phyloP scores from a whole-genome alignment of 1,140 invertebrate species.

The Reticulitermes speratus region DNA sequence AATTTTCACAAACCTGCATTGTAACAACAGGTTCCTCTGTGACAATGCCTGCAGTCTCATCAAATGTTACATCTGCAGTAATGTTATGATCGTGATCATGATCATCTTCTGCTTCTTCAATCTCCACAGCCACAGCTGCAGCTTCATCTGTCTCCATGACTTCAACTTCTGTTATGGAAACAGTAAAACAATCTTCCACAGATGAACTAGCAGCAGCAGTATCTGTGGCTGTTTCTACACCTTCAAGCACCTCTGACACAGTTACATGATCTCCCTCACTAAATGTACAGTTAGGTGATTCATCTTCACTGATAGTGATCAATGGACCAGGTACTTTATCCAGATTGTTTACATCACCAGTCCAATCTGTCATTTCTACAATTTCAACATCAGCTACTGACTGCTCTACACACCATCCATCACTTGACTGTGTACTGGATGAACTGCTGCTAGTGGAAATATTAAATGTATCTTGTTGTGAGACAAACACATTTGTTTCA shows the following conservation, averaged over 20 bases:
- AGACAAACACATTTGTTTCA: neutral
- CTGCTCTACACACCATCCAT: neutral
- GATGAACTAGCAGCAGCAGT: neutral
- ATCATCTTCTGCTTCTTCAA: neutral
- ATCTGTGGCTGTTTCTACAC: neutral
- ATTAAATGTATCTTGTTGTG: neutral
- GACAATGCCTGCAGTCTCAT: neutral
- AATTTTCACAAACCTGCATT: neutral
- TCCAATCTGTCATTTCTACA: constrained; percentile 20
- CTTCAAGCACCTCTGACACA: neutral
- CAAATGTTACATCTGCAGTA: neutral
- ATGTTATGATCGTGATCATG: neutral
- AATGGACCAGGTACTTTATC: constrained; percentile 12
- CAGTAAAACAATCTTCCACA: neutral
- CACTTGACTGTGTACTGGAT: neutral
- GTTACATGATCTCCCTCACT: neutral
- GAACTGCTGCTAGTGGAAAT: constrained; percentile 1
- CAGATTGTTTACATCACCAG: neutral
- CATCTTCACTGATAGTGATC: neutral
- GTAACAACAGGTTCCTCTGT: neutral
- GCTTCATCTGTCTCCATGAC: neutral
- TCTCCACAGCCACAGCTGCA: neutral
- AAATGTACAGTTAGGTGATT: neutral
- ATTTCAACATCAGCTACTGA: constrained; percentile 20
- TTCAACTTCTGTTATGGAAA: neutral